Base-by-base conservation (phyloP, 1,140 invertebrate genomes). In the Zaprionus camerounensis region DNA sequence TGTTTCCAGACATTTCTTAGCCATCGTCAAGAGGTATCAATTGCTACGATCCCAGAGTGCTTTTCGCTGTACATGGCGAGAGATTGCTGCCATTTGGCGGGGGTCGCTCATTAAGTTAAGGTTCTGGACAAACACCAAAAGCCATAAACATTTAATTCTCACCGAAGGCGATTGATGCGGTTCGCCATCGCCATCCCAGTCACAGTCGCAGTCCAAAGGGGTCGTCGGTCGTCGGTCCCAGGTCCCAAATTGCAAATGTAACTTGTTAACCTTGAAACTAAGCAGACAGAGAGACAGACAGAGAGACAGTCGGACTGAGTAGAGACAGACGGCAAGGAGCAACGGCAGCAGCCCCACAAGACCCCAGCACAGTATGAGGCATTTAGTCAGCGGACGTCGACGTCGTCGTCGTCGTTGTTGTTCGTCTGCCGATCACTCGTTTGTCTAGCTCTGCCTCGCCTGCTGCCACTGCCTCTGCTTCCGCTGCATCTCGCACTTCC, bases 81-180 rank as follows among this genome's bases (percentile, higher is more conserved):
- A 34, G 58, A 44, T 51, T 65, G 71, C 53, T 51, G 46, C 46
- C 20, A 51, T 51, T 51, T 71, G 63, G 58, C 53, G 80, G 70
- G 65, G 82, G 72, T 87, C 80, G 80, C 80, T 87, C 83, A 87
- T 87, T 87, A 87, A 86, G 53, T 41, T 51, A 49, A 24, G 69
- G 24, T 56, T 22, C 58, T 53, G 77, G 59, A 64, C 46, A 66
- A 76, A 70, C 56, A 84, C 72, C 58, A 71, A 77, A 76, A 83
- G 84, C 81, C 78, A 88, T 88, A 79, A 84, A 78, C 78, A 84
- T 87, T 88, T 88, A 87, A 88, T 87, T 87, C 84, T 88, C 85
- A 87, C 83, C 81, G 65, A 87, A 81, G 78, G 83, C 81, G 81
- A 88, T 88, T 88, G 81, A 86, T 86, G 82, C 82, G 63, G 78